phyloP scores from a whole-genome alignment of 1,140 invertebrate genomes.

The Rhynchophorus ferrugineus region DNA sequence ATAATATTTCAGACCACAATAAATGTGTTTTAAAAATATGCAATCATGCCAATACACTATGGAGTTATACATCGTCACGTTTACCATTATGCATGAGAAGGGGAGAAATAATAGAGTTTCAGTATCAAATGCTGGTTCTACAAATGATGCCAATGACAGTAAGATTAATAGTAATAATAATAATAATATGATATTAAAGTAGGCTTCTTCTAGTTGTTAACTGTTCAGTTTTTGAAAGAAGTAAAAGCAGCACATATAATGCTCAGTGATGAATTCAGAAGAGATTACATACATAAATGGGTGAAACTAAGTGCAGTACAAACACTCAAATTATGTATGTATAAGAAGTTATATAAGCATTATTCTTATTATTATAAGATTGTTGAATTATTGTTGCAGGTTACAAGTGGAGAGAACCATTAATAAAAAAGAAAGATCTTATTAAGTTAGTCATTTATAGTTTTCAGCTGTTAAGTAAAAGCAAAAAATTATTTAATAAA shows the following conservation, averaged over 20 bases:
- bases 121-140: constrained; percentile 50
- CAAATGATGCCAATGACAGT: constrained; percentile 53
- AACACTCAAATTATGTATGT: constrained; percentile 12
- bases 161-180: constrained; percentile 5
- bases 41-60: constrained; percentile 16
- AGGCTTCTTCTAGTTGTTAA: not conserved
- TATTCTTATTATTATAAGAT: no score
- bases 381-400: no score
- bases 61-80: constrained; percentile 41
- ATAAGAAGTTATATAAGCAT: not conserved
- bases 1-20: constrained; percentile 19
- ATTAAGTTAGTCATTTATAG: constrained; percentile 57
- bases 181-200: constrained; percentile 15
- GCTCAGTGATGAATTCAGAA: constrained; percentile 46
- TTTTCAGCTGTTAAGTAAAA: constrained; percentile 45
- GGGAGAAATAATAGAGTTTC: constrained; percentile 40
- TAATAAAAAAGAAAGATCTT: constrained; percentile 47
- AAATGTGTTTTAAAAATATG: constrained; percentile 23
- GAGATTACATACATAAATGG: constrained; percentile 55
- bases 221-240: constrained; percentile 5
- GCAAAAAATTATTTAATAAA: constrained; percentile 43
- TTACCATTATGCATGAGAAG: constrained; percentile 23
- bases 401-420: constrained; percentile 38
- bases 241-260: constrained; percentile 3
- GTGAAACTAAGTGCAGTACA: constrained; percentile 43